These are phyloP conservation scores for Octodon degus DNA, from an alignment of 2,113 vertebrate genomes.

Conservation along the genomic window DNA sequence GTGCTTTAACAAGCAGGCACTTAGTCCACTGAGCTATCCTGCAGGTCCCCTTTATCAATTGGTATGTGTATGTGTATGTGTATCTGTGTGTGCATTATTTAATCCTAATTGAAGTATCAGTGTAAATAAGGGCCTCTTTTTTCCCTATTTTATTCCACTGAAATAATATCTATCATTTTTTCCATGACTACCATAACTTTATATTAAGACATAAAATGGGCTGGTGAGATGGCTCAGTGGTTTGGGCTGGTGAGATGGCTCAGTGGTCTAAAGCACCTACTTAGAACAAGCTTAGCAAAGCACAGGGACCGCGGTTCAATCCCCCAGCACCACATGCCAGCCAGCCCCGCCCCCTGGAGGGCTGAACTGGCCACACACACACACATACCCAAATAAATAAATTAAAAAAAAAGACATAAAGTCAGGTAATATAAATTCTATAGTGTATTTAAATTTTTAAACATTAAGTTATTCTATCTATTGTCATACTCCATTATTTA, in stretches of 20 bases:
- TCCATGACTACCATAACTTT: neutral
- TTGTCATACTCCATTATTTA: neutral
- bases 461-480: neutral
- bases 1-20: too few relatives aligned
- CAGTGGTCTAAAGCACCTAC: too few relatives aligned
- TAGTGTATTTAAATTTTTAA: neutral
- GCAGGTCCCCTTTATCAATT: neutral
- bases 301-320: too few relatives aligned
- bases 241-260: too few relatives aligned
- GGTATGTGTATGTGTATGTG: neutral
- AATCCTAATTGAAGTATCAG: neutral
- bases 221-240: too few relatives aligned
- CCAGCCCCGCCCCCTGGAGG: too few relatives aligned
- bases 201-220: constrained; percentile 8
- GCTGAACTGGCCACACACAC: too few relatives aligned
- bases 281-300: too few relatives aligned
- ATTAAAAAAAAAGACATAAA: neutral
- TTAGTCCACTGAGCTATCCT: too few relatives aligned
- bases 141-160: neutral
- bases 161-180: neutral
- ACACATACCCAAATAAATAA: too few relatives aligned
- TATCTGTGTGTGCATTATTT: neutral
- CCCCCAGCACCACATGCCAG: too few relatives aligned
- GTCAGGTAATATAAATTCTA: neutral
- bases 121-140: neutral